These are phyloP conservation scores for Hyles euphorbiae DNA, from an alignment of 1,140 invertebrate genomes.

Conservation along the genomic window DNA sequence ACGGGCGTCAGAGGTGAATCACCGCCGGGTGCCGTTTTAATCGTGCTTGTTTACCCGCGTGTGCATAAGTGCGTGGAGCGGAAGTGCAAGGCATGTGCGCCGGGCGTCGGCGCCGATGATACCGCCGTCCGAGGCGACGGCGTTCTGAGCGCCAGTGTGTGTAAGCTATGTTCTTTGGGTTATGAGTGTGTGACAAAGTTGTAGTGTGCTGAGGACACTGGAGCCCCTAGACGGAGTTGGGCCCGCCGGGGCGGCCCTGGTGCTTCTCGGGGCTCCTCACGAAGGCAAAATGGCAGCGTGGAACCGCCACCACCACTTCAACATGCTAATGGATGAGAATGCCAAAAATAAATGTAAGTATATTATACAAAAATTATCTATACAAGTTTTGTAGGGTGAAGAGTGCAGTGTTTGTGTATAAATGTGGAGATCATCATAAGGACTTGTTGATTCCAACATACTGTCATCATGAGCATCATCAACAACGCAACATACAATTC, in stretches of 20 bases:
- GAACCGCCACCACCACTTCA: constrained; percentile 83
- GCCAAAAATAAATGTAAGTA: constrained; percentile 83
- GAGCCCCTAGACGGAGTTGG: constrained; percentile 75
- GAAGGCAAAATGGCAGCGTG: constrained; percentile 80
- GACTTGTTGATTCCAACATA: too few species aligned
- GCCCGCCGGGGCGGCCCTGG: constrained; percentile 74
- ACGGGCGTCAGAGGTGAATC: constrained; percentile 62
- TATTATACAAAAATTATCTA: neutral
- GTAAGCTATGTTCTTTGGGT: constrained; percentile 65
- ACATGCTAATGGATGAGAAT: constrained; percentile 82
- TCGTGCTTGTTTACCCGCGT: constrained; percentile 70
- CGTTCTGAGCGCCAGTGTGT: constrained; percentile 63
- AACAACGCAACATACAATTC: too few species aligned
- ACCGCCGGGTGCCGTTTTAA: constrained; percentile 60
- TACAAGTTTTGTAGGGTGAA: too few species aligned
- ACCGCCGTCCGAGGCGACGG: constrained; percentile 61
- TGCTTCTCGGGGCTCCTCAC: constrained; percentile 76
- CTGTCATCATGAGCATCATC: too few species aligned
- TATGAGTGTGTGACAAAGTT: constrained; percentile 74
- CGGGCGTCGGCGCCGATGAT: constrained; percentile 63
- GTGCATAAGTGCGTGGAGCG: constrained; percentile 66
- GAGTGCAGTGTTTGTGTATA: neutral
- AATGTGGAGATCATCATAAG: neutral
- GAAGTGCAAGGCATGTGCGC: constrained; percentile 70
- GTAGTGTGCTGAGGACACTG: constrained; percentile 70